Evolutionary conservation across 2,113 vertebrate species (phyloP).

Genomic region (Dromaius novaehollandiae): DNA sequence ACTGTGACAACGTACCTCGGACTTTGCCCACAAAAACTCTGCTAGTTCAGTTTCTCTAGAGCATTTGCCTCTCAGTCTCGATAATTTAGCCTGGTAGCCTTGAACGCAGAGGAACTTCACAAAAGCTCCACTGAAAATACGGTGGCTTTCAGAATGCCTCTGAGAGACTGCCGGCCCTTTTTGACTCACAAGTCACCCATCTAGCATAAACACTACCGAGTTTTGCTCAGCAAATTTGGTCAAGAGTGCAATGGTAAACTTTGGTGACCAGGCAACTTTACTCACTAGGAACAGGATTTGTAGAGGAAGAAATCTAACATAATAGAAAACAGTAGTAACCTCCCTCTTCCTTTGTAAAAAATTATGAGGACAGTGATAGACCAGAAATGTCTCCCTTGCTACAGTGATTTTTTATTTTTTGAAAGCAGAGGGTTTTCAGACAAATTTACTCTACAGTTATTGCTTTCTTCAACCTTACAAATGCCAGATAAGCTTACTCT

Average conservation of each 20-base stretch:
- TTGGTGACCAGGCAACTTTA: neutral
- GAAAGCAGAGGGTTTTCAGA: neutral
- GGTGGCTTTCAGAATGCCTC: neutral
- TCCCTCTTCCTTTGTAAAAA: neutral
- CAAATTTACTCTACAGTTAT: neutral
- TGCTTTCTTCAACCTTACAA: neutral
- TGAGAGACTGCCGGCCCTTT: neutral
- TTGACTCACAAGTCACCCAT: neutral
- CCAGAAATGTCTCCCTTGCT: neutral
- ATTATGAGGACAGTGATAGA: neutral
- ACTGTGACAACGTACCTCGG: neutral
- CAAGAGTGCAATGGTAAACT: neutral
- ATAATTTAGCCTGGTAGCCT: neutral
- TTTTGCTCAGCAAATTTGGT: neutral
- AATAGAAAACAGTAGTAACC: neutral
- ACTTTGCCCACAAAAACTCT: conserved; percentile 1
- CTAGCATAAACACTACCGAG: neutral
- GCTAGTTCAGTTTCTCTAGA: conserved; percentile 9
- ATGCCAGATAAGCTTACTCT: neutral
- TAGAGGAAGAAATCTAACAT: neutral
- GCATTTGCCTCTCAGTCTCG: neutral
- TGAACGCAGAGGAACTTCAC: neutral
- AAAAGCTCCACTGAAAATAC: neutral
- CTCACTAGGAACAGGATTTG: neutral
- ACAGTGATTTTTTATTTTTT: neutral